Base-by-base conservation (phyloP, 37 sponge, comb jelly and placozoan genomes). In the Chondrosia reniformis region DNA sequence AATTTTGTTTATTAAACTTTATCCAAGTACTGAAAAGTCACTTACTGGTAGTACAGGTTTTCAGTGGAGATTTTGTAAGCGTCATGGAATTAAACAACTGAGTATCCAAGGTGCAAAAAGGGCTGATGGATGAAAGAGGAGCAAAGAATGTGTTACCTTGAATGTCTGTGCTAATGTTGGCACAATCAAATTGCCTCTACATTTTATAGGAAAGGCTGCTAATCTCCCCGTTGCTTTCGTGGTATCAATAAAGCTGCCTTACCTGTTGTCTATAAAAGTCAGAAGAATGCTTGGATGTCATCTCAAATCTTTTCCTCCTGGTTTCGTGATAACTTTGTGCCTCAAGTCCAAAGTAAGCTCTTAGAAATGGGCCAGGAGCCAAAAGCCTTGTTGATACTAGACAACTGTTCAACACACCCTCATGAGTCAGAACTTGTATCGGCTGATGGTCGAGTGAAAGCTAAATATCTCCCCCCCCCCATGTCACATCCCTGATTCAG, bases 401-500 rank as follows among this genome's bases (percentile, higher is more conserved):
- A 59, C 30, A 78, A 78, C 33, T 78, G 64, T 65, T 41, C 79
- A 3, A 44, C 64, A 34, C 79, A 7, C 65, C 79, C 79, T 36
- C 6, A 58, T 58, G 64, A 59, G 62, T 19, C 32, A 58, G 63
- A 78, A 9, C 42, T 78, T 33, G 19, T 78, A 37, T 42, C 45
- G 59, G 36, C 38, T 78, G 62, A 78, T 38, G 63, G 56, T 33
- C 27, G 30, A 12, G 34, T 78, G 19, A 31, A 37, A 3, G 28
- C 73, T 21, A 34, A 44, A 24, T 80, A 56, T 33, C 33, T 80
- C 22, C 81, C 81, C 31, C n/a, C n/a, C 71, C 81, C 2, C 45
- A 80, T 69, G 81, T 80, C 25, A 80, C 81, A n/a, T 71, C 72
- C 55, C 33, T 80, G 45, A 80, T 80, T 45, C 81, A 80, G 44